These are phyloP conservation scores for Pseudotriccus pelzelni DNA, from an alignment of 2,797 vertebrate species.

Conservation along the genomic window DNA sequence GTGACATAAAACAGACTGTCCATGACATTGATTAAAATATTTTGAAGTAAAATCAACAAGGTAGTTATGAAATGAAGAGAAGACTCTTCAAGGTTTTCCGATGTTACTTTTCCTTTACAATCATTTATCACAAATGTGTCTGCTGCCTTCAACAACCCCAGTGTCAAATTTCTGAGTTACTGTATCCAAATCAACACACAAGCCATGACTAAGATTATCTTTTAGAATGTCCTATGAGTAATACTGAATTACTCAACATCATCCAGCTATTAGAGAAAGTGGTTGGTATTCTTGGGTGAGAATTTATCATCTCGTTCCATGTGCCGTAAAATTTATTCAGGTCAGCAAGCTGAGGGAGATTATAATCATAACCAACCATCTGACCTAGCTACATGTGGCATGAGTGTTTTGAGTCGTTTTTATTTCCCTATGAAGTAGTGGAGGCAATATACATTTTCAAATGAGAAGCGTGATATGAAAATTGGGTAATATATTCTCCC, in stretches of 20 bases:
- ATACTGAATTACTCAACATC: neutral
- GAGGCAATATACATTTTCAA: neutral
- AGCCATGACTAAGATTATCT: neutral
- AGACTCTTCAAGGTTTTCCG: neutral
- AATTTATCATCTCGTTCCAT: neutral
- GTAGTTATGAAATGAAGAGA: neutral
- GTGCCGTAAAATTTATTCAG: conserved; percentile 8
- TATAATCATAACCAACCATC: neutral
- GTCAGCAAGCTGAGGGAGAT: neutral
- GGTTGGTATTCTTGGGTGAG: neutral
- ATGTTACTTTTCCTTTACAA: neutral
- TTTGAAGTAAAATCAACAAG: neutral
- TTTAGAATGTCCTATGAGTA: neutral
- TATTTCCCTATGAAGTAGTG: neutral
- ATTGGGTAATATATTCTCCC: neutral
- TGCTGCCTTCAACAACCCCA: neutral
- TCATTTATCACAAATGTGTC: neutral
- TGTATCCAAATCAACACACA: neutral
- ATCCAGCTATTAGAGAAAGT: conserved; percentile 8
- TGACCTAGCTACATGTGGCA: neutral
- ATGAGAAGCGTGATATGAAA: neutral
- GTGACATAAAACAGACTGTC: conserved; percentile 23
- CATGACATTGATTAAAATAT: neutral
- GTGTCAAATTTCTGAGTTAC: neutral
- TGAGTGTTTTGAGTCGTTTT: fast-evolving